Base-by-base conservation (phyloP, 2,113 vertebrate genomes). In the Rhineura floridana region DNA sequence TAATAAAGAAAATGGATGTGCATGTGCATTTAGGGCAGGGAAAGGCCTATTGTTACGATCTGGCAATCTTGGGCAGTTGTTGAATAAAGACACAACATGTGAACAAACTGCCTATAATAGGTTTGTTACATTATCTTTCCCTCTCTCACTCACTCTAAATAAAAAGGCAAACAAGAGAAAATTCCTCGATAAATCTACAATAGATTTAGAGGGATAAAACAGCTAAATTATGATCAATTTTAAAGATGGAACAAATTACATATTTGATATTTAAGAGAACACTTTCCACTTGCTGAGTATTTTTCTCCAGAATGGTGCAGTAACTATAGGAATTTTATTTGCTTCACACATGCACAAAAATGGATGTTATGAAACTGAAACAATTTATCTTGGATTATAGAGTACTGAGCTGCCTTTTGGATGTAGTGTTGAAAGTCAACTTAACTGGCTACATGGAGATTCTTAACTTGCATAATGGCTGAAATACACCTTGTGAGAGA, bases 401-500 rank as follows among this genome's bases (percentile, higher is more conserved):
- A 67, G 33, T 83, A 67, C 59, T 76, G 44, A 39, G 55, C 39
- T 83, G 80, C 83, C 65, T 88, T 88, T 77, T 77, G n/a, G 44
- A 67, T 67, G 72, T 25, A 77, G n/a, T 52, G 11, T 28, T 59
- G 62, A 76, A 77, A 83, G 62, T 50, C 46, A 52, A 67, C 62
- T 67, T 72, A 87, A 62, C 39, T 33, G 39, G 59, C 59, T 88
- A 69, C 3, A 1, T 67, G 72, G 59, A 77, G 81, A 77, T 67
- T 83, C 46, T 69, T 83, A 42, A 77, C 87, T 83, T 88, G 87
- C 55, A 65, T 62, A 87, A 87, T 39, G 62, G 59, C n/a, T 65
- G 44, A 59, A 33, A 25, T 77, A 52, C 33, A 65, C 9, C 23
- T 83, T 83, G 81, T 39, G n/a, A 83, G 55, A 65, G 28, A 65